These are phyloP conservation scores for Spea bombifrons DNA, from an alignment of 2,113 vertebrate species.

Conservation along the genomic window DNA sequence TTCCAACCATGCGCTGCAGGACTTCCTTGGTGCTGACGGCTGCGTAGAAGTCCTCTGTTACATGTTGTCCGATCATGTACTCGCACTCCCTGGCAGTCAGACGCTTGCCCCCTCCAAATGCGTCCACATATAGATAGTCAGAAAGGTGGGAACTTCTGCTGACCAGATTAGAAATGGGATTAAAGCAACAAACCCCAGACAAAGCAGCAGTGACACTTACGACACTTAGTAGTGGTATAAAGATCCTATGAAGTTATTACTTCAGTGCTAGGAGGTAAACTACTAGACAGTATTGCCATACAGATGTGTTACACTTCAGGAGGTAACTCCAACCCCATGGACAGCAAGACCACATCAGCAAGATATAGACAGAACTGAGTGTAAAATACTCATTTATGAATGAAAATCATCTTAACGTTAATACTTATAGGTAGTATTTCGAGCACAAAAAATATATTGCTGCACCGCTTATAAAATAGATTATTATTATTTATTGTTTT, in stretches of 20 bases:
- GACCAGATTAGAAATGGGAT: background rate
- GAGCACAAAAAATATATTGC: too few species aligned
- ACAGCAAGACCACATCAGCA: too few species aligned
- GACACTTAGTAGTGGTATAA: background rate
- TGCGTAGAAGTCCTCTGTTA: slow-evolving; percentile 88
- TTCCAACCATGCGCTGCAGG: slow-evolving; percentile 94
- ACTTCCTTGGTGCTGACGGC: slow-evolving; percentile 89
- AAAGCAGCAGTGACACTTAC: background rate
- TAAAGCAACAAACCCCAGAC: background rate
- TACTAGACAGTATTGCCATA: too few species aligned
- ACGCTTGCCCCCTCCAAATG: slow-evolving; percentile 92
- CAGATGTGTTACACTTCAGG: too few species aligned
- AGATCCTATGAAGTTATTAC: background rate
- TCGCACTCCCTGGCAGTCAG: slow-evolving; percentile 92
- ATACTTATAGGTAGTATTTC: too few species aligned
- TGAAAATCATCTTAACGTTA: too few species aligned
- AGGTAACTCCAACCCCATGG: too few species aligned
- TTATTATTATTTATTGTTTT: too few species aligned
- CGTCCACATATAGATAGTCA: slow-evolving; percentile 92
- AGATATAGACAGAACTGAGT: too few species aligned
- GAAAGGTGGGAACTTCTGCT: slow-evolving; percentile 84
- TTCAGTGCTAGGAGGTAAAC: too few species aligned
- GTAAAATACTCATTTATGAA: too few species aligned
- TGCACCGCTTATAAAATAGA: too few species aligned
- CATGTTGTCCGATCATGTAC: slow-evolving; percentile 91